Evolutionary conservation across 2,797 vertebrate genomes (phyloP).

Genomic region (Petrocephalus sullivani): DNA sequence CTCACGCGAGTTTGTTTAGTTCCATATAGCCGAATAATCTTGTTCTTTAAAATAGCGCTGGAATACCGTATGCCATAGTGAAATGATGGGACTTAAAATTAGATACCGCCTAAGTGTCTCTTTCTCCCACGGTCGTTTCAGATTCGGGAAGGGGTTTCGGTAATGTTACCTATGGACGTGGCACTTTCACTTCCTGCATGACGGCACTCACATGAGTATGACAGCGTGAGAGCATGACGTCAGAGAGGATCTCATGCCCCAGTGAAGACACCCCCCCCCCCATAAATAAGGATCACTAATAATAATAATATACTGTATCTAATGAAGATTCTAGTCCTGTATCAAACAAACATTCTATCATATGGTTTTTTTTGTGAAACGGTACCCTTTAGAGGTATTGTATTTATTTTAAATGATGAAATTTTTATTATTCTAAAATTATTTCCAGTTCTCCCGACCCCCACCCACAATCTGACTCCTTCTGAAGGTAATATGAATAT

Average conservation of each 20-base stretch:
- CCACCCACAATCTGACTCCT: background rate
- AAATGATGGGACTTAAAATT: background rate
- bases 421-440: background rate
- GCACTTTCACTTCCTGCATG: background rate
- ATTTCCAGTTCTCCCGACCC: background rate
- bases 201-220: background rate
- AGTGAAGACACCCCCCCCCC: background rate
- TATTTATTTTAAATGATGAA: background rate
- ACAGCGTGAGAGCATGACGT: background rate
- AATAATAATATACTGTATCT: too few relatives aligned
- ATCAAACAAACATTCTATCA: background rate
- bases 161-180: background rate
- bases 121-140: background rate
- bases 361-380: background rate
- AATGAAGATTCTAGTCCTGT: background rate
- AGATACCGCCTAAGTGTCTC: background rate
- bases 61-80: background rate
- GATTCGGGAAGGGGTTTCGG: background rate
- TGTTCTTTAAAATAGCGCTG: background rate
- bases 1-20: background rate
- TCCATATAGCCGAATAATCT: background rate
- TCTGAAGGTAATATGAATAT: background rate
- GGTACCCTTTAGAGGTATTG: background rate
- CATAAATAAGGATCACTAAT: background rate
- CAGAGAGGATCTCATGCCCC: background rate